A percentile compares a stretch with the other conserved stretches of the same genome.
Conservation (phyloP, 1,140 invertebrate genomes). For the Monochamus saltuarius region DNA sequence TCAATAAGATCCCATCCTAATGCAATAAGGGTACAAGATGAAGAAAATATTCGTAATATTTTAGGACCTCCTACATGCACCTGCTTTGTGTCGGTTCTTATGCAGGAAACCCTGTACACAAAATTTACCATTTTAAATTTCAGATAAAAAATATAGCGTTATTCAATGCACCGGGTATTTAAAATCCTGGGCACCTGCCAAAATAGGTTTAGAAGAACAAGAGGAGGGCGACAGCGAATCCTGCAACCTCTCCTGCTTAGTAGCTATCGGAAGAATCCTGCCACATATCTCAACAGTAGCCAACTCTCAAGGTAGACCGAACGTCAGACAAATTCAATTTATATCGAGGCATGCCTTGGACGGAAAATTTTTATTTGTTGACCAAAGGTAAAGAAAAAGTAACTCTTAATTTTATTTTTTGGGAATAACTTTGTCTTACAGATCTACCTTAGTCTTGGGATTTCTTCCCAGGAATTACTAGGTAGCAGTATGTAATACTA, state of each 20-base stretch:
- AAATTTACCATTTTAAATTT: slow-evolving; percentile 19
- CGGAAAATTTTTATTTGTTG: slow-evolving; percentile 98
- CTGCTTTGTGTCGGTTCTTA: too few species aligned
- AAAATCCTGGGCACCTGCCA: slow-evolving; percentile 86
- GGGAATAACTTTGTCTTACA: slow-evolving; percentile 51
- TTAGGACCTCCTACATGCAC: too few species aligned
- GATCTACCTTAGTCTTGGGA: slow-evolving; percentile 83
- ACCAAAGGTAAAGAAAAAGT: too few species aligned
- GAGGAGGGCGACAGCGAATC: slow-evolving; percentile 71
- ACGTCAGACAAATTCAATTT: slow-evolving; percentile 65
- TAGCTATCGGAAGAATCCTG: slow-evolving; percentile 75
- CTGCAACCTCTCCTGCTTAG: slow-evolving; percentile 82
- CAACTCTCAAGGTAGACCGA: slow-evolving; percentile 48
- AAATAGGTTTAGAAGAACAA: slow-evolving; percentile 67
- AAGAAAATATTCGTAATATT: too few species aligned
- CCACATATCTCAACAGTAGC: slow-evolving; percentile 56
- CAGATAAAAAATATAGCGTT: slow-evolving; percentile 76
- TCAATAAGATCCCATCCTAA: too few species aligned
- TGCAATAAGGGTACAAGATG: too few species aligned
- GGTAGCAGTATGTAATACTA: slow-evolving; percentile 94
- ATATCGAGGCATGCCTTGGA: slow-evolving; percentile 89
- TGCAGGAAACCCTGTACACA: too few species aligned
- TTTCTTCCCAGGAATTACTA: slow-evolving; percentile 88
- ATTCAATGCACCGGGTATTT: slow-evolving; percentile 90
- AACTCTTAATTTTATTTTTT: too few species aligned